Conservation (phyloP, 2,797 vertebrate genomes). For the Enteromius viviparus region DNA sequence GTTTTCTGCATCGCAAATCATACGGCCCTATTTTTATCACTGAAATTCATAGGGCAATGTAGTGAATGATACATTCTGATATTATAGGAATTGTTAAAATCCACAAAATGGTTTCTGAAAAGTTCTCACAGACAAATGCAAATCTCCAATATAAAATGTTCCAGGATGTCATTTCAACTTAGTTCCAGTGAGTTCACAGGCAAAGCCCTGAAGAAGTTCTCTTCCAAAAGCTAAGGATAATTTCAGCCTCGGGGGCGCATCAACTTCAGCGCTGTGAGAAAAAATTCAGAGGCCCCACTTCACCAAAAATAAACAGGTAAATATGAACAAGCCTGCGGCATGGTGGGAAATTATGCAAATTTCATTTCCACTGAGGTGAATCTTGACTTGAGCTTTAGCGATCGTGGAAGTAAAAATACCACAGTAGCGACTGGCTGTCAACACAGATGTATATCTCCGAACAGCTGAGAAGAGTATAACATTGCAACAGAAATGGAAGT, state of each 20-base stretch:
- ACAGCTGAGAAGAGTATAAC: neutral
- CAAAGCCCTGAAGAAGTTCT: conserved; percentile 31
- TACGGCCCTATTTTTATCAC: neutral
- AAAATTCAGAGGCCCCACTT: conserved; percentile 3
- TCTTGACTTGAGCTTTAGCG: neutral
- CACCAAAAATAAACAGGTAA: conserved; percentile 42
- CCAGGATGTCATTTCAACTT: conserved; percentile 47
- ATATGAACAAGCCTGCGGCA: conserved; percentile 26
- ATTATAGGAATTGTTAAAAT: neutral
- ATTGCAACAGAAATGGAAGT: neutral
- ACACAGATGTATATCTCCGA: neutral
- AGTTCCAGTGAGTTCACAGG: conserved; percentile 50
- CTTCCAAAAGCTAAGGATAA: conserved; percentile 27
- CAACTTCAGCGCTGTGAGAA: neutral
- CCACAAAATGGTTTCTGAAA: conserved; percentile 7
- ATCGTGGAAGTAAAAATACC: neutral
- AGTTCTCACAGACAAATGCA: conserved; percentile 37
- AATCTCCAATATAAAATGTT: conserved; percentile 32
- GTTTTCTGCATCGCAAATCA: neutral
- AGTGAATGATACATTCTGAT: neutral
- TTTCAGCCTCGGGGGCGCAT: conserved; percentile 23
- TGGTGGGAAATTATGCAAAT: conserved; percentile 50
- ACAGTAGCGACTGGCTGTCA: neutral
- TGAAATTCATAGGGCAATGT: neutral
- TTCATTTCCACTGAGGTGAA: conserved; percentile 2